phyloP scores from a whole-genome alignment of 2,113 vertebrate species.

The Bos indicus region DNA sequence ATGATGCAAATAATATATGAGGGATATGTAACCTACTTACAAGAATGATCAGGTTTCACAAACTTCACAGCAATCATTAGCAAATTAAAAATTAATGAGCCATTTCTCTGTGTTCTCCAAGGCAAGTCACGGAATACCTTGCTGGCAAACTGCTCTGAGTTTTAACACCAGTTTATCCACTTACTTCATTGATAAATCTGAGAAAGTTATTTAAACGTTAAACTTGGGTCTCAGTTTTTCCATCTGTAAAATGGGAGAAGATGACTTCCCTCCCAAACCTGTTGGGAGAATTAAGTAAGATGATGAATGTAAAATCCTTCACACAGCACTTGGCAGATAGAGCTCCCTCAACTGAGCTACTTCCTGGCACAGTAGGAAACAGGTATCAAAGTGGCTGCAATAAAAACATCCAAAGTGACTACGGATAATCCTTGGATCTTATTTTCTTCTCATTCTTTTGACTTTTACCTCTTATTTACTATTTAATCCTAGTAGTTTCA shows the following conservation, averaged over 20 bases:
- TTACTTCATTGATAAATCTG: not conserved
- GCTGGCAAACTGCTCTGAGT: not conserved
- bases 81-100: conserved; percentile 51
- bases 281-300: not conserved
- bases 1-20: conserved; percentile 38
- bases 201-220: not conserved
- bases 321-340: not conserved
- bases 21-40: conserved; percentile 46
- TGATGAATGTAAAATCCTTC: accelerated
- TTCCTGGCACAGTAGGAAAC: not conserved
- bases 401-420: not conserved
- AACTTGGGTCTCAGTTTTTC: not conserved
- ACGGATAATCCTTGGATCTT: not conserved
- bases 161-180: not conserved
- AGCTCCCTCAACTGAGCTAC: not conserved
- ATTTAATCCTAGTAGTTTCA: not conserved
- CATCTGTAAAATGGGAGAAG: not conserved
- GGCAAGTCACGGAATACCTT: not conserved
- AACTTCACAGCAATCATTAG: conserved; percentile 19
- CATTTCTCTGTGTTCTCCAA: not conserved
- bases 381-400: not conserved
- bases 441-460: not conserved
- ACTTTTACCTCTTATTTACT: not conserved
- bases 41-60: conserved; percentile 24
- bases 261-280: not conserved